phyloP scores from a whole-genome alignment of 2,113 vertebrate genomes.

The Plecturocebus donacophilus region DNA sequence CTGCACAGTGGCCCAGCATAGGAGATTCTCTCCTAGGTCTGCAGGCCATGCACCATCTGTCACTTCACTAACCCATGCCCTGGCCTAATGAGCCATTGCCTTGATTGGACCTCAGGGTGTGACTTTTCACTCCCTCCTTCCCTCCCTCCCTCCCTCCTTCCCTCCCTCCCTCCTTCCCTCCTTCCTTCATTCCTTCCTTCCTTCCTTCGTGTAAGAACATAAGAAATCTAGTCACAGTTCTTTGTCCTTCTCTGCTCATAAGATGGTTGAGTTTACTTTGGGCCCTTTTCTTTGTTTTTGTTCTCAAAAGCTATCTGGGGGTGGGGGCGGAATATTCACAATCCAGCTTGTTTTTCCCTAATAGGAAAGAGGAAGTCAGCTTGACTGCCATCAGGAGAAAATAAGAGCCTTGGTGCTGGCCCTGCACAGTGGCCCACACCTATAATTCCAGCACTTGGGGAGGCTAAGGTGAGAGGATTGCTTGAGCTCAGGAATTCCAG shows the following conservation, averaged over 20 bases:
- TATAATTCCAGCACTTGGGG: too few species aligned
- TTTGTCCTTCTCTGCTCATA: neutral
- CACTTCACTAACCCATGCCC: neutral
- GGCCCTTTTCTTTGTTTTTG: neutral
- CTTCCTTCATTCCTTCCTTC: neutral
- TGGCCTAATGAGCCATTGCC: neutral
- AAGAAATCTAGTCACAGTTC: neutral
- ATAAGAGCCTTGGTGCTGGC: neutral
- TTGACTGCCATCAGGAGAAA: neutral
- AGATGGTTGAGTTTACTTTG: neutral
- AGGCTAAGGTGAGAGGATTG: too few species aligned
- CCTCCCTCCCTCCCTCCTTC: too few species aligned
- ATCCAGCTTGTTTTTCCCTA: neutral
- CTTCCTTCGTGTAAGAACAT: too few species aligned
- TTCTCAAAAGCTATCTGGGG: neutral
- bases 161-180: too few species aligned
- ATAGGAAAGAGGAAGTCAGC: neutral
- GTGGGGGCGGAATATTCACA: neutral
- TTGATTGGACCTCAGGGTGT: neutral
- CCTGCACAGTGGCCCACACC: too few species aligned
- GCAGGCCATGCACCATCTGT: neutral
- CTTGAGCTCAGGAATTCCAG: too few species aligned
- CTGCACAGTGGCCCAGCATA: neutral
- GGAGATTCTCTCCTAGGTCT: neutral
- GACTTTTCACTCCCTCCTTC: neutral